phyloP scores from a whole-genome alignment of 2,113 vertebrate species.

The Mustelus asterias region DNA sequence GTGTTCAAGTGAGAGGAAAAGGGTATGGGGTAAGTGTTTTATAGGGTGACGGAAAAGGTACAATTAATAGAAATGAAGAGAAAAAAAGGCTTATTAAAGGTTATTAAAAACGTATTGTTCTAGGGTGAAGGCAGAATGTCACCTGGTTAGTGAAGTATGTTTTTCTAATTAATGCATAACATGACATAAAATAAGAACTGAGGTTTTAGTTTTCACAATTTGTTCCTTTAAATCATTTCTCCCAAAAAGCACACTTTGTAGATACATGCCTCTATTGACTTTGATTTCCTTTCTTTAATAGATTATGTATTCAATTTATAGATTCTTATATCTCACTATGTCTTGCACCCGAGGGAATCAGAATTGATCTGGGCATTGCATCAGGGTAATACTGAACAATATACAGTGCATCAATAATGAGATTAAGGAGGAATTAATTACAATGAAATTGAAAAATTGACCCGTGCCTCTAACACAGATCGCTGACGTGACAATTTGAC shows the following conservation, averaged over 20 bases:
- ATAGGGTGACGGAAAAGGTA: too few species aligned
- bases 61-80: too few species aligned
- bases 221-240: neutral
- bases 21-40: neutral
- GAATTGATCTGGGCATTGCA: neutral
- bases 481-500: neutral
- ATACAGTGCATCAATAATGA: neutral
- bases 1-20: neutral
- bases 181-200: neutral
- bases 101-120: neutral
- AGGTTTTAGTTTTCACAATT: neutral
- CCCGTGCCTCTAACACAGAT: neutral
- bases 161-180: neutral
- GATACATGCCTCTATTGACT: neutral
- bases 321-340: neutral
- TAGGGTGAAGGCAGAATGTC: too few species aligned
- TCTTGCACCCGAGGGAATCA: neutral
- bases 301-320: neutral
- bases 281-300: neutral
- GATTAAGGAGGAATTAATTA: constrained; percentile 19
- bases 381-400: neutral
- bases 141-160: neutral
- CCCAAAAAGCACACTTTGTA: neutral
- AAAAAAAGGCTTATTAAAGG: neutral
- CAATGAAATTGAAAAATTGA: constrained; percentile 22